phyloP scores from a whole-genome alignment of 2,888 invertebrate genomes.

The Lasioglossum leucozonium region DNA sequence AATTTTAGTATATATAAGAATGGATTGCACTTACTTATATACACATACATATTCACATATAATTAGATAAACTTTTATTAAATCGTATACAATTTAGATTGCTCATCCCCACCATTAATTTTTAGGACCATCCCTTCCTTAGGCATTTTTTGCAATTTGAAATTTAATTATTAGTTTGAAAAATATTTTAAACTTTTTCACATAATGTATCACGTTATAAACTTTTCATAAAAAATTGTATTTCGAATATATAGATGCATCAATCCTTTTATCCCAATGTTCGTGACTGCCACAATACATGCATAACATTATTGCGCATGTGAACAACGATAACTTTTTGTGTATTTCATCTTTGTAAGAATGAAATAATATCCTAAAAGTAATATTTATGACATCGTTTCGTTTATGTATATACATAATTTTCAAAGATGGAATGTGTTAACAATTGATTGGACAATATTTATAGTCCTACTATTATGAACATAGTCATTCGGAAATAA shows the following conservation, averaged over 20 bases:
- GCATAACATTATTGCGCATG: background rate
- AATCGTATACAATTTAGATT: too few relatives aligned
- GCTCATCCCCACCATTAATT: too few relatives aligned
- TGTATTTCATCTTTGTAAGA: background rate
- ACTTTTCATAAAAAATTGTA: background rate
- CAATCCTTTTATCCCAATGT: background rate
- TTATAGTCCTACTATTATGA: conserved; percentile 16
- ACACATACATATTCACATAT: too few relatives aligned
- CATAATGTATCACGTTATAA: too few relatives aligned
- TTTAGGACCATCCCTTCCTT: background rate
- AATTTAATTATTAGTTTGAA: background rate
- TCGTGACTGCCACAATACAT: background rate
- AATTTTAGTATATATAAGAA: too few relatives aligned
- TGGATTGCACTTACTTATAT: too few relatives aligned
- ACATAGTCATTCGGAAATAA: background rate
- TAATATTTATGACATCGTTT: background rate
- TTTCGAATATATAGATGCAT: background rate
- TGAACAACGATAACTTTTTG: background rate
- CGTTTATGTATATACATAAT: background rate
- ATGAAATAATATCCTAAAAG: conserved; percentile 2
- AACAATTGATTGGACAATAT: conserved; percentile 33
- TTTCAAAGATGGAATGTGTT: background rate
- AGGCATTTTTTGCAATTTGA: background rate
- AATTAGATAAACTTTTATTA: too few relatives aligned
- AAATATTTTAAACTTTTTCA: background rate